phyloP scores from a whole-genome alignment of 2,888 invertebrate species.

The Mythimna ferrago region DNA sequence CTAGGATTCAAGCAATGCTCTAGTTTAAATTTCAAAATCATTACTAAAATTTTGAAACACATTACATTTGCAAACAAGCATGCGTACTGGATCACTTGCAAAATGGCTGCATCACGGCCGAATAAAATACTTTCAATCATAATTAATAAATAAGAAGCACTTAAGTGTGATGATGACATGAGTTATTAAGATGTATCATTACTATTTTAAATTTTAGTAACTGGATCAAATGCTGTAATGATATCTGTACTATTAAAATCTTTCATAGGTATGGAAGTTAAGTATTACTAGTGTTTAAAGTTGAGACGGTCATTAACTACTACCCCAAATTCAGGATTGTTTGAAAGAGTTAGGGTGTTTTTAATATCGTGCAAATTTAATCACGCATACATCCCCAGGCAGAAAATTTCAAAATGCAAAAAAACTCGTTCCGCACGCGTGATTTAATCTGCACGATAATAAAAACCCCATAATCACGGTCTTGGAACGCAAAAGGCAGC shows the following conservation, averaged over 20 bases:
- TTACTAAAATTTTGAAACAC: constrained; percentile 49
- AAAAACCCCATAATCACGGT: no score
- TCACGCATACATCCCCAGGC: no score
- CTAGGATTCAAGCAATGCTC: constrained; percentile 35
- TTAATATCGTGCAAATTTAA: no score
- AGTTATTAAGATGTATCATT: background rate
- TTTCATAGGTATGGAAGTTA: background rate
- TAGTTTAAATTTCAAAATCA: constrained; percentile 51
- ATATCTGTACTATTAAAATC: background rate
- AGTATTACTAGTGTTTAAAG: background rate
- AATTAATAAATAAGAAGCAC: constrained; percentile 21
- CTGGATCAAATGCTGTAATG: background rate
- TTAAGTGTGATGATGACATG: constrained; percentile 27
- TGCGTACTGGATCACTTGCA: constrained; percentile 34
- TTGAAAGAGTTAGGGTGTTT: no score
- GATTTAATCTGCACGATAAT: no score
- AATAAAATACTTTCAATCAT: constrained; percentile 17
- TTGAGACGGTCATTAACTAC: no score
- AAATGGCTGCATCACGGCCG: constrained; percentile 15
- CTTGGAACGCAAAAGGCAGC: no score
- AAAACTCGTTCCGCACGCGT: no score
- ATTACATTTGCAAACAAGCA: constrained; percentile 34
- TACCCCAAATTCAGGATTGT: no score
- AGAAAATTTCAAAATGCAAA: no score
- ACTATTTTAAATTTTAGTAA: constrained; percentile 6